Evolutionary conservation across 2,113 vertebrate species (phyloP), one percentile per base, ranked within the genome.

Genomic region (Spheniscus mendiculus): DNA sequence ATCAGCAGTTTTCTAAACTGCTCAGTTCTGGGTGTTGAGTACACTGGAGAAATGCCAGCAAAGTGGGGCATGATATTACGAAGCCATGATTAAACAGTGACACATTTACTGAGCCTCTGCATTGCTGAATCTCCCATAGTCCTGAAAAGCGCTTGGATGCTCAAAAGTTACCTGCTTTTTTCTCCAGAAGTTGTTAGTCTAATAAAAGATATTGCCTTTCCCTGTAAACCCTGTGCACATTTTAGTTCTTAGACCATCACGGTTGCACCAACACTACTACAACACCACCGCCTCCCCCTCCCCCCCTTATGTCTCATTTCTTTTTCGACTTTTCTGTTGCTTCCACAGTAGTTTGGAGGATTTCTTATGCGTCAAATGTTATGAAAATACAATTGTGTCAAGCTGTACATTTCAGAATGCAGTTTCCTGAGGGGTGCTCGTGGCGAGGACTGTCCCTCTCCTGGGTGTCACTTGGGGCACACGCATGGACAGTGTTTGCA

Each of bases 401-500:
- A 27, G 32, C 59, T 50, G 11, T 40, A 44, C 3, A 50, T 44
- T 42, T 36, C 69, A 45, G 36, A 50, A 36, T 18, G 27, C 7
- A 4, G 0, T 49, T 89, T 82, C n/a, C 71, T 3, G 2, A 49
- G 50, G 11, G 50, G 7, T 40, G 71, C 83, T 38, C 5, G 1
- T 27, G 50, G 29, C 50, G 29, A 42, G 30, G 45, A 21, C 30
- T 6, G 18, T 50, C 36, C 36, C 12, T 42, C 53, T 27, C 22
- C 21, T 6, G 27, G 10, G 22, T 14, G 29, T 40, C 53, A 11
- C n/a, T 40, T 1, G 11, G 17, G 80, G 17, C 13, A 9, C 7
- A 1, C 1, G 1, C 22, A 3, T 2, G 6, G 53, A 21, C 15
- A 4, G 13, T 20, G 16, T 49, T 58, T 69, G 52, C 2, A 1